Evolutionary conservation across 2,113 vertebrate species (phyloP).

Genomic region (Chaetorhynchus papuensis): DNA sequence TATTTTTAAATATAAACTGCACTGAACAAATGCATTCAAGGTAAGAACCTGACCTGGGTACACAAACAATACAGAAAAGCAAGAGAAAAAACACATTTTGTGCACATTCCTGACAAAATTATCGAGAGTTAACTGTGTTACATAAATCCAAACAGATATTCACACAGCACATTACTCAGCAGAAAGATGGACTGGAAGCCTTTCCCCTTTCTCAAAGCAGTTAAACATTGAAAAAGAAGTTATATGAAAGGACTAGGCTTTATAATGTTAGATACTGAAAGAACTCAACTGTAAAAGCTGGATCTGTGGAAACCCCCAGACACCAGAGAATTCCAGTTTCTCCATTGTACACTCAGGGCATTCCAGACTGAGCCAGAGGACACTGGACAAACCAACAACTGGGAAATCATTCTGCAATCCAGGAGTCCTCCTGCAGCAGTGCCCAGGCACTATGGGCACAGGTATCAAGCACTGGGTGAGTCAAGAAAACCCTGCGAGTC

Average conservation of each 20-base stretch:
- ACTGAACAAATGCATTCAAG: conserved; percentile 21
- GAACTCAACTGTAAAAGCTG: background rate
- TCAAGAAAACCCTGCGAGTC: fast-evolving
- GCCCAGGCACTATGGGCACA: fast-evolving
- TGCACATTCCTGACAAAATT: background rate
- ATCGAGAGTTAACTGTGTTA: background rate
- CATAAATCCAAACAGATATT: background rate
- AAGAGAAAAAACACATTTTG: background rate
- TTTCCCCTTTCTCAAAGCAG: background rate
- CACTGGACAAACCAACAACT: fast-evolving
- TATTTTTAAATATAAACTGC: conserved; percentile 32
- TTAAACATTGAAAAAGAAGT: background rate
- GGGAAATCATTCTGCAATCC: background rate
- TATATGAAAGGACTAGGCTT: background rate
- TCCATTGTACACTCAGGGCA: background rate
- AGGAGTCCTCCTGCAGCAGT: background rate
- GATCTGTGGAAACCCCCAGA: background rate
- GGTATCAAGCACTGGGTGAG: background rate
- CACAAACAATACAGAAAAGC: conserved; percentile 2
- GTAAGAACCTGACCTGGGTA: background rate
- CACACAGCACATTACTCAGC: background rate
- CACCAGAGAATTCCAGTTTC: background rate
- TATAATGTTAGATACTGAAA: background rate
- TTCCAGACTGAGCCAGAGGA: background rate
- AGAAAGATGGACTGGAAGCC: background rate